These are phyloP conservation scores for Strigops habroptila DNA, from an alignment of 2,113 vertebrate species.

Conservation along the genomic window DNA sequence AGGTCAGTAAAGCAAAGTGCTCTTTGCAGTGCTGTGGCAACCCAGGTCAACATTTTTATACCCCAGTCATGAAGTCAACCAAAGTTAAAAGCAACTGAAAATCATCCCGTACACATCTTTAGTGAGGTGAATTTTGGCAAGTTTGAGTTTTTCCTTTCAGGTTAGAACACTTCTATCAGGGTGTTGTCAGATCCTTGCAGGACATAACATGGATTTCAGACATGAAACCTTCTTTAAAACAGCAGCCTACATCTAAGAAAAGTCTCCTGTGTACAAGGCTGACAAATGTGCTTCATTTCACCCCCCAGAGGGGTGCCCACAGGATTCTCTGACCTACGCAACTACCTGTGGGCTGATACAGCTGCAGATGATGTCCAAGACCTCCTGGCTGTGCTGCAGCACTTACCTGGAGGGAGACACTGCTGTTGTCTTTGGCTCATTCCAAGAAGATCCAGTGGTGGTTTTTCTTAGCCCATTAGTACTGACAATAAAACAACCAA, in stretches of 20 bases:
- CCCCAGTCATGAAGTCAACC: neutral
- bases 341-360: neutral
- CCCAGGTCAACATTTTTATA: neutral
- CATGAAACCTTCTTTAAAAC: neutral
- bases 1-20: neutral
- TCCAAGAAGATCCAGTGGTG: neutral
- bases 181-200: neutral
- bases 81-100: neutral
- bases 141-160: neutral
- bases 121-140: neutral
- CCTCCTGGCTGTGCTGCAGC: neutral
- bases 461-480: neutral
- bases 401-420: neutral
- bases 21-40: neutral
- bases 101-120: neutral
- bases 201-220: neutral
- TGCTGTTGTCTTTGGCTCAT: neutral
- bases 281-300: neutral
- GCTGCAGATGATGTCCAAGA: neutral
- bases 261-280: neutral
- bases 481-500: neutral
- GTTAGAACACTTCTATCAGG: neutral
- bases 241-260: neutral
- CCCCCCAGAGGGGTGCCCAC: neutral
- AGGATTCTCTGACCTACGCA: neutral